Evolutionary conservation across 2,113 vertebrate species (phyloP).

Genomic region (Bombycilla garrulus): DNA sequence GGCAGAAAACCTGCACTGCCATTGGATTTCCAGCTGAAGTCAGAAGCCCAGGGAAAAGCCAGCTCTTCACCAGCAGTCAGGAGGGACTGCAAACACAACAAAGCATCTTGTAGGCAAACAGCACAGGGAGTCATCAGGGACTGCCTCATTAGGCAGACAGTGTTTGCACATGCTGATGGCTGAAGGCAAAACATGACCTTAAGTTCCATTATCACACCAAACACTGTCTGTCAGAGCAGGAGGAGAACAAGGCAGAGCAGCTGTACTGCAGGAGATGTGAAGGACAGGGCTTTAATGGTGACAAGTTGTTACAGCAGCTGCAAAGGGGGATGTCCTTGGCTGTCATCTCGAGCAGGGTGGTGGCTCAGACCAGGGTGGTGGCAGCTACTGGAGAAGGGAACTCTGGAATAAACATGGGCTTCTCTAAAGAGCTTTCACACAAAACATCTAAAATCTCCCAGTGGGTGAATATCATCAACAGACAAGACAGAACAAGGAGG

Average conservation of each 20-base stretch:
- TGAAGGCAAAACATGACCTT: conserved; percentile 68
- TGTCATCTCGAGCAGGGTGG: neutral
- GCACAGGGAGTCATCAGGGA: neutral
- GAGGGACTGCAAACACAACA: conserved; percentile 20
- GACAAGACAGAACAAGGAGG: neutral
- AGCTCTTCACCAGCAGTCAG: conserved; percentile 39
- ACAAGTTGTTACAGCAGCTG: neutral
- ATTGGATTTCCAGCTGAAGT: conserved; percentile 1
- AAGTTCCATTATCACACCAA: conserved; percentile 59
- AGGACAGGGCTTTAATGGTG: neutral
- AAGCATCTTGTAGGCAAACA: conserved; percentile 12
- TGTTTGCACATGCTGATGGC: conserved; percentile 46
- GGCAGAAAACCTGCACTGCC: neutral
- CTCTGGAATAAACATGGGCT: neutral
- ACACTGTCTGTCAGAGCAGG: neutral
- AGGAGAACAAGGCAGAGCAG: neutral
- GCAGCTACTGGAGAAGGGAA: neutral
- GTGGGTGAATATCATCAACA: neutral
- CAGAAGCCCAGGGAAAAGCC: neutral
- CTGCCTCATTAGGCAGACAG: conserved; percentile 57
- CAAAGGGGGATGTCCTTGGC: neutral
- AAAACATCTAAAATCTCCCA: neutral
- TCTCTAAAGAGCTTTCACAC: neutral
- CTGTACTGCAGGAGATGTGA: neutral
- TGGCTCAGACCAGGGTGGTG: neutral